phyloP scores from a whole-genome alignment of 2,888 invertebrate genomes.

The Pristionchus arcanus region DNA sequence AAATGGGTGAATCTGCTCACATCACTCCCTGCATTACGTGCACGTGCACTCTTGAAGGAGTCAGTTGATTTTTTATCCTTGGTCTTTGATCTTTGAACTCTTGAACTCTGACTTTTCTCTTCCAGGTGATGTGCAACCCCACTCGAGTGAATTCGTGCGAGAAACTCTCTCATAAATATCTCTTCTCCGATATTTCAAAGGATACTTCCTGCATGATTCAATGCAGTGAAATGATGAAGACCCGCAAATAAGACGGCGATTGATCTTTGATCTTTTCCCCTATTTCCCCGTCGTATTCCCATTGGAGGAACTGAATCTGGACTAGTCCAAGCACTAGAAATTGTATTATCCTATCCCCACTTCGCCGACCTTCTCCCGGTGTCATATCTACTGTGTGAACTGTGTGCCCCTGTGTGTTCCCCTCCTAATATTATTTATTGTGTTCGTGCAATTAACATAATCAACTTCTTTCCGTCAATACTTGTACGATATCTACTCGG shows the following conservation, averaged over 20 bases:
- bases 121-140: slow-evolving; percentile 77
- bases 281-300: not conserved
- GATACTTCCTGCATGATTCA: slow-evolving; percentile 78
- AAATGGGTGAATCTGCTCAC: slow-evolving; percentile 75
- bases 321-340: not conserved
- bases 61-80: slow-evolving; percentile 57
- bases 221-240: slow-evolving; percentile 75
- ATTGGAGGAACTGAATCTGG: slow-evolving; percentile 29
- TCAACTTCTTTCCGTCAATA: slow-evolving; percentile 41
- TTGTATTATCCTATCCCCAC: not conserved
- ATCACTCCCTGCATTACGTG: slow-evolving; percentile 79
- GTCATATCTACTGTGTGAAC: not conserved
- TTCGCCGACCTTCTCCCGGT: slow-evolving; percentile 35
- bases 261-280: slow-evolving; percentile 18
- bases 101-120: not conserved
- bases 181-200: slow-evolving; percentile 72
- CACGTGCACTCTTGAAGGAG: slow-evolving; percentile 78
- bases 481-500: slow-evolving; percentile 43
- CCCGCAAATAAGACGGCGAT: not conserved
- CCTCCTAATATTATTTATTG: slow-evolving; percentile 34
- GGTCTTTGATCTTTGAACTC: not conserved
- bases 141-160: slow-evolving; percentile 74
- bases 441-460: slow-evolving; percentile 41
- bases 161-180: slow-evolving; percentile 75
- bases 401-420: not conserved